Conservation (phyloP, 2,113 vertebrate genomes). For the Saccopteryx bilineata region DNA sequence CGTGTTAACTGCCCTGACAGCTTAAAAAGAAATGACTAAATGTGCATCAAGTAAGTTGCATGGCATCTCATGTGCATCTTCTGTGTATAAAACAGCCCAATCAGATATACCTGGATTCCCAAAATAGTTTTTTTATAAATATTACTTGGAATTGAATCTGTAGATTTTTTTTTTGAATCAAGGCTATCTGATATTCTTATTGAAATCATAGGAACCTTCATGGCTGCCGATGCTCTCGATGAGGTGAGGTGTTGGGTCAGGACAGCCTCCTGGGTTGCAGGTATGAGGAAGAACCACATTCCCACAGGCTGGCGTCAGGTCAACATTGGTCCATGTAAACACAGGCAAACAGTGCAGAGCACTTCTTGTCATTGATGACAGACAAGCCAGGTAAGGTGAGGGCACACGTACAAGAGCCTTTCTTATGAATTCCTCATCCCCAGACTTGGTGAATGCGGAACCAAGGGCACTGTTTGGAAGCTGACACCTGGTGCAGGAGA, state of each 20-base stretch:
- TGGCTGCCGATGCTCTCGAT: background rate
- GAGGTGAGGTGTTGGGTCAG: constrained; percentile 4
- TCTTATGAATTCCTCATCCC: background rate
- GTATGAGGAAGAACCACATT: background rate
- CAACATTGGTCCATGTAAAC: background rate
- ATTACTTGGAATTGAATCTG: background rate
- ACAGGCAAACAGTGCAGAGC: background rate
- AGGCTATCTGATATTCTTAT: background rate
- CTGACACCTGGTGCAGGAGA: background rate
- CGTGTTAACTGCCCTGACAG: background rate
- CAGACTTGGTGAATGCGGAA: background rate
- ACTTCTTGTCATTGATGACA: background rate
- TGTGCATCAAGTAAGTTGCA: background rate
- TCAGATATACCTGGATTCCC: background rate
- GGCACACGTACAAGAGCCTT: background rate
- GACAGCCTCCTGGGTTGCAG: background rate
- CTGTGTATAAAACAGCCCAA: background rate
- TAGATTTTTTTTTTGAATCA: background rate
- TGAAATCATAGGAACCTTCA: background rate
- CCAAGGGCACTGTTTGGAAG: background rate
- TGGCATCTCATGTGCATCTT: background rate
- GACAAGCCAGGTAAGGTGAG: background rate
- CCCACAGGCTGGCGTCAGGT: background rate
- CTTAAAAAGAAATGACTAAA: background rate
- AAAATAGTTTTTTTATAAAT: background rate